Evolutionary conservation across 2,797 vertebrate species (phyloP), one percentile per base, ranked within the genome.

Genomic region (Macrochelys suwanniensis): DNA sequence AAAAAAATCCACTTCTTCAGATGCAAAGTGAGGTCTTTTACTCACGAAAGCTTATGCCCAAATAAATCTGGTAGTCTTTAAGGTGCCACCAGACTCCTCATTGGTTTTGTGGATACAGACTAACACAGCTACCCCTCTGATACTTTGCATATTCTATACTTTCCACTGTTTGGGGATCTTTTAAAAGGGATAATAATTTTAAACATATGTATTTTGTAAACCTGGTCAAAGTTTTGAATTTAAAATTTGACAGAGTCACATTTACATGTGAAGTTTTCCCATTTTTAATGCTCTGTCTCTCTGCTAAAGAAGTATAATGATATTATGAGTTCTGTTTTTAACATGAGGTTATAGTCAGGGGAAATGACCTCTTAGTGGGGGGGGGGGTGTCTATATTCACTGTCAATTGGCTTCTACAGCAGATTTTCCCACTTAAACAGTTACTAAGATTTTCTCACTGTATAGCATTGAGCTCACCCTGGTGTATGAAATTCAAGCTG

Each of bases 401-500:
- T 87, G 28, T 37, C 31, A 0, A 1, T 86, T 81, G 85, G 84
- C 92, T 94, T 80, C 86, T 80, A 87, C 84, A 51, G 86, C 89
- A 85, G 78, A 89, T 83, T 93, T 89, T 89, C 84, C 89, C 80
- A 28, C 82, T 74, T 16, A 42, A 93, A 85, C 47, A 37, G 21
- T 86, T 89, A 78, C 89, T 92, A 89, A 92, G 53, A 89, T 80
- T 82, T 92, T 92, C 89, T 89, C 1, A 0, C 80, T 56, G 87
- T 90, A 80, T 54, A 97, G 94, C 80, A 92, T 94, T 92, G 85
- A 0, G 1, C 89, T 68, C 65, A 80, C 87, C 87, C 23, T 84
- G 88, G 92, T 88, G 95, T 96, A 93, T 96, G 96, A 95, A 91
- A 95, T 94, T 95, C 92, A 93, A 85, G 92, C 90, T 21, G 3